These are phyloP conservation scores for Mobula birostris DNA, from an alignment of 2,113 vertebrate species.

Conservation along the genomic window DNA sequence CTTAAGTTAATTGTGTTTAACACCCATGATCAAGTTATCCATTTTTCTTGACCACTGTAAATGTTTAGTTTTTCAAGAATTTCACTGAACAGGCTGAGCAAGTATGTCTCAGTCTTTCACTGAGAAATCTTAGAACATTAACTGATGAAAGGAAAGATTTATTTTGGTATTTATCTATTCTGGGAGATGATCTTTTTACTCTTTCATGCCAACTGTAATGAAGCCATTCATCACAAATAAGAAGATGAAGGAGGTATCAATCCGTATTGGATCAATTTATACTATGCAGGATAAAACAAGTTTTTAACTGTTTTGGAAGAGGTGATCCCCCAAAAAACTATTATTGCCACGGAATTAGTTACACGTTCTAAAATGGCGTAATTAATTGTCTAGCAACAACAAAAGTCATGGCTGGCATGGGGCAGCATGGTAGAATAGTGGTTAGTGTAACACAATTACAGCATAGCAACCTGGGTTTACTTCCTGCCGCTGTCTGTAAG, in stretches of 20 bases:
- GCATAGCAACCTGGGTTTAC: too few relatives aligned
- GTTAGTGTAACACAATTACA: too few relatives aligned
- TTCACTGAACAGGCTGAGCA: neutral
- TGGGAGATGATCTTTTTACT: neutral
- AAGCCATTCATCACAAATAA: neutral
- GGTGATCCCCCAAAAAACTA: neutral
- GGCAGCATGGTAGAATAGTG: too few relatives aligned
- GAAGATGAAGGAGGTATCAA: neutral
- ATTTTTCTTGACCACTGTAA: neutral
- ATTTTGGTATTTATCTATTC: neutral
- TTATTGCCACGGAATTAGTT: too few relatives aligned
- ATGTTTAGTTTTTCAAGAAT: neutral
- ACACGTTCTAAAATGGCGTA: too few relatives aligned
- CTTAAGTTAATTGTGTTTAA: constrained; percentile 11
- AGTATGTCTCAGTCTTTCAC: neutral
- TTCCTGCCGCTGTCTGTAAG: too few relatives aligned
- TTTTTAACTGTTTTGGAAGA: neutral
- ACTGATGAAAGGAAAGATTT: neutral
- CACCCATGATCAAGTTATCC: neutral
- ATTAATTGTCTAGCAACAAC: too few relatives aligned
- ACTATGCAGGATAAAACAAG: neutral
- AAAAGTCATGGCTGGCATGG: too few relatives aligned
- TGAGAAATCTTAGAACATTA: neutral
- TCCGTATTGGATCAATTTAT: neutral
- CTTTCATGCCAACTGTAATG: neutral